These are phyloP conservation scores for Astyanax mexicanus DNA, from an alignment of 2,797 vertebrate species.

Conservation along the genomic window DNA sequence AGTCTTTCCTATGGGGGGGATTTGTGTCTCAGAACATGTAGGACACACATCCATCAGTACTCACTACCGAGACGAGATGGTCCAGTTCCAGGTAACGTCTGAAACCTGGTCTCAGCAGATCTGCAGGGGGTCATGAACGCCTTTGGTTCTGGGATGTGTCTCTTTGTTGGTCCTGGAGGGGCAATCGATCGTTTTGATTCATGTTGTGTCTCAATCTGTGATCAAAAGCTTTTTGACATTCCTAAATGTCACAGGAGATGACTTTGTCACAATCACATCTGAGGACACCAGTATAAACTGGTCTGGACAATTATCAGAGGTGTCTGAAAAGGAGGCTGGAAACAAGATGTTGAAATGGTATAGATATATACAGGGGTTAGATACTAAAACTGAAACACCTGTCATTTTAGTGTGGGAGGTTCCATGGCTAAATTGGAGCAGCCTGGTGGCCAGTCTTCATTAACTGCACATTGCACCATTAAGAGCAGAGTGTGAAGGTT, in stretches of 20 bases:
- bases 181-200: constrained; percentile 76
- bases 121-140: constrained; percentile 46
- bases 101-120: constrained; percentile 35
- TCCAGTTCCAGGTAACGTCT: not conserved
- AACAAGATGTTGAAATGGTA: not conserved
- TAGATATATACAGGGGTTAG: too few species aligned
- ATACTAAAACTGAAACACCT: too few species aligned
- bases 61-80: not conserved
- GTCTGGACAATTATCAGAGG: constrained; percentile 13
- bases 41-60: not conserved
- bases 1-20: not conserved
- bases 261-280: constrained; percentile 33
- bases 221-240: constrained; percentile 74
- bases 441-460: too few species aligned
- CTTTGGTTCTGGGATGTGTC: constrained; percentile 65
- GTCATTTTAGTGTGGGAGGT: too few species aligned
- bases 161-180: constrained; percentile 56
- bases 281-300: constrained; percentile 30
- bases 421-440: too few species aligned
- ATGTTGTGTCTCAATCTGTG: constrained; percentile 71
- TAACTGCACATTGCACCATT: too few species aligned
- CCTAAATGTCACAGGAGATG: constrained; percentile 65
- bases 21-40: constrained; percentile 6
- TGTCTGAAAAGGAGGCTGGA: not conserved
- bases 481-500: too few species aligned